These are phyloP conservation scores for Chrosomus eos DNA, from an alignment of 2,797 vertebrate genomes.

Conservation along the genomic window DNA sequence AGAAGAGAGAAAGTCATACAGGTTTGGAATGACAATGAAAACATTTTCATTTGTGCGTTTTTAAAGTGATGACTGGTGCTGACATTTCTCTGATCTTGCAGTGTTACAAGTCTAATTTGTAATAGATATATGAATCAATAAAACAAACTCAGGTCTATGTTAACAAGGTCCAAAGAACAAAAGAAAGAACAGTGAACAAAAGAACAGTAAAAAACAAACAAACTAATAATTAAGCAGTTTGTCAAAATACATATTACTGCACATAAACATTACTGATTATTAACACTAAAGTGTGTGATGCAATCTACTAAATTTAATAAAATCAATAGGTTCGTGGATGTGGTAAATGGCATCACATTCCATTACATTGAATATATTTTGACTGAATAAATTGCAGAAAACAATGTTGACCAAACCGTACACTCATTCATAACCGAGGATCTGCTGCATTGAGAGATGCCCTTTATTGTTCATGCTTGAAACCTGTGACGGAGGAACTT, in stretches of 20 bases:
- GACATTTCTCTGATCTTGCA: background rate
- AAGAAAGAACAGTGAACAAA: background rate
- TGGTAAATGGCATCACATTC: background rate
- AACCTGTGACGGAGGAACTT: slow-evolving; percentile 4
- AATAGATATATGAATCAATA: background rate
- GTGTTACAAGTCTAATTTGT: background rate
- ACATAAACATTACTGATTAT: background rate
- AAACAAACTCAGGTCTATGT: background rate
- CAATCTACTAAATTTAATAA: background rate
- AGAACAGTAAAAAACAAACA: background rate
- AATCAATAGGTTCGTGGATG: background rate
- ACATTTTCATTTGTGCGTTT: background rate
- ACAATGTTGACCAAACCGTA: background rate
- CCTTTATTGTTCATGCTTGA: slow-evolving; percentile 13
- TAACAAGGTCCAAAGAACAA: background rate
- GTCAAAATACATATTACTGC: background rate
- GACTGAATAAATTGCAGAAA: background rate
- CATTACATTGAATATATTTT: background rate
- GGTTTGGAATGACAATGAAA: background rate
- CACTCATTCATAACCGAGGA: background rate
- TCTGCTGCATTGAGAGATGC: slow-evolving; percentile 3
- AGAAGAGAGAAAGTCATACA: background rate
- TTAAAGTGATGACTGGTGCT: background rate
- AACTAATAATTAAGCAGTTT: background rate
- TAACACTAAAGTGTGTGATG: background rate